These are phyloP conservation scores for Antechinus stuartii DNA, from an alignment of 2,113 vertebrate genomes.

Conservation along the genomic window DNA sequence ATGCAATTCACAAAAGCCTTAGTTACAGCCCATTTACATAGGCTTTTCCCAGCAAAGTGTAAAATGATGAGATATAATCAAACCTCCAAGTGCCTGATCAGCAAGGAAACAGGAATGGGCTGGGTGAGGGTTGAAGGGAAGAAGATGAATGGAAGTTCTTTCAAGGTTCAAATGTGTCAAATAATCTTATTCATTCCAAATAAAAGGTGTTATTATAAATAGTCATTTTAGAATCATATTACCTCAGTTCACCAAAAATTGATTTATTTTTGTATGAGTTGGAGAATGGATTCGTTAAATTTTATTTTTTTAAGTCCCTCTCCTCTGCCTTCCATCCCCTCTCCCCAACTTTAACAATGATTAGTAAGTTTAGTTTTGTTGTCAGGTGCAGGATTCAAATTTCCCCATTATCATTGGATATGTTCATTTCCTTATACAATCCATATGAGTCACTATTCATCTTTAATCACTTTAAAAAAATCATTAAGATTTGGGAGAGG, in stretches of 20 bases:
- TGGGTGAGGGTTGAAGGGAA: background rate
- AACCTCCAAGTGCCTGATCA: conserved; percentile 58
- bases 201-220: background rate
- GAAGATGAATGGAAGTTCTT: conserved; percentile 47
- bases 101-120: conserved; percentile 29
- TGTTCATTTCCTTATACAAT: conserved; percentile 5
- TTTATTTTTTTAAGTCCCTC: background rate
- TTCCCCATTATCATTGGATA: background rate
- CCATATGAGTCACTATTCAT: background rate
- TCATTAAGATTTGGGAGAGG: background rate
- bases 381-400: background rate
- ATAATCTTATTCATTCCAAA: conserved; percentile 18
- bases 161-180: background rate
- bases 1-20: conserved; percentile 42
- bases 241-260: conserved; percentile 6
- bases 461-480: background rate
- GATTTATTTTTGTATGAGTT: background rate
- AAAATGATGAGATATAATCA: conserved; percentile 65
- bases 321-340: background rate
- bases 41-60: conserved; percentile 57
- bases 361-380: background rate
- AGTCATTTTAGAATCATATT: background rate
- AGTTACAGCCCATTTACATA: conserved; percentile 35
- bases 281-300: background rate
- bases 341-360: background rate